Evolutionary conservation across 1,140 invertebrate species (phyloP), one percentile per base, ranked within the genome.

Genomic region (Venturia canescens): DNA sequence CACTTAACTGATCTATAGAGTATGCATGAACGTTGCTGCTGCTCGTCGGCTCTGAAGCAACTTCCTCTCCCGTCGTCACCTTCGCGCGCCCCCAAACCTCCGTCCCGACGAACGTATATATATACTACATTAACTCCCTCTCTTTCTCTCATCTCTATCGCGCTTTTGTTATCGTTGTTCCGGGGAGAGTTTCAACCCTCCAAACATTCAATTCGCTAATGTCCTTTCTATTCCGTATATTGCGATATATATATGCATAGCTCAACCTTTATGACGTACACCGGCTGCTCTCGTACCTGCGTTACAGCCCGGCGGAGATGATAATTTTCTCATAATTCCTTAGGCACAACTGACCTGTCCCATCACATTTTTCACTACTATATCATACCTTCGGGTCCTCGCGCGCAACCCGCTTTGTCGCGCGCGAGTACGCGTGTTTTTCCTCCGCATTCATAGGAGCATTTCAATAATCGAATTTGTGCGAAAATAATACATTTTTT

Each of bases 1-100:
- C 57, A 21, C 57, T 60, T 60, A 23, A 60, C 57, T n/a, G 57
- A 23, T 60, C 57, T 23, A 60, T 60, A 23, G 21, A 60, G 57
- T 60, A 60, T 60, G 57, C 21, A 60, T 60, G 57, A 60, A 60
- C 57, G 57, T 60, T 60, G 48, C n/a, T n/a, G n/a, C n/a, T n/a
- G n/a, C n/a, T n/a, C n/a, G 11, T 60, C 57, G 11, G n/a, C 57
- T 21, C 57, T 60, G 57, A 9, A 60, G 13, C 57, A 60, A 60
- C 57, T 63, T 23, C 21, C 57, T 63, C 57, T 63, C 57, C 4
- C 57, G 13, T 63, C 21, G 15, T 63, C 57, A 23, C 21, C 11
- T 5, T 21, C 57, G 13, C 23, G 3, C 23, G 13, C 16, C 23
- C 16, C 3, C 57, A 60, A 60, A 60, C 21, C 21, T 60, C 23